A percentile compares a stretch with the other conserved stretches of the same genome.
Conservation (phyloP, 2,797 vertebrate species). For the Falco concolor region DNA sequence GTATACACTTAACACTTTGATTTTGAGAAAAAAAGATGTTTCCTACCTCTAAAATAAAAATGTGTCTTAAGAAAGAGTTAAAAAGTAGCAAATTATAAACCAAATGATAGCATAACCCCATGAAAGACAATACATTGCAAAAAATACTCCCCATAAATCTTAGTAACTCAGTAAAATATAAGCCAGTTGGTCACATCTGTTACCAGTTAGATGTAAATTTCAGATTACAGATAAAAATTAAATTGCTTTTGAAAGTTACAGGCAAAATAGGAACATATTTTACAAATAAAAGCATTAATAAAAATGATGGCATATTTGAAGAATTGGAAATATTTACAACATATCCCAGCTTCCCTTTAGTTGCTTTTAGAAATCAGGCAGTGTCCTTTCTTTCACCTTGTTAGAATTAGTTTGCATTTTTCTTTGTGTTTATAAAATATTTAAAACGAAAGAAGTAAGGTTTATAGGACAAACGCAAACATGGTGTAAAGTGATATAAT, state of each 20-base stretch:
- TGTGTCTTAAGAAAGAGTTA: constrained; percentile 49
- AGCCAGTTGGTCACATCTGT: constrained; percentile 73
- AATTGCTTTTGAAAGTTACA: constrained; percentile 69
- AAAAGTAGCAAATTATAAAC: constrained; percentile 69
- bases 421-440: constrained; percentile 55
- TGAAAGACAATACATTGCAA: constrained; percentile 65
- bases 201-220: constrained; percentile 73
- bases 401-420: constrained; percentile 76
- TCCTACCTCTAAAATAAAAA: constrained; percentile 15
- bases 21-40: constrained; percentile 52
- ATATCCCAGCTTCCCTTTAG: constrained; percentile 37
- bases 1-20: background rate
- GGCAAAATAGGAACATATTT: constrained; percentile 63
- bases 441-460: constrained; percentile 43
- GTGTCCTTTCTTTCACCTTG: constrained; percentile 57
- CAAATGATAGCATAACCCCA: constrained; percentile 57
- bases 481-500: constrained; percentile 49
- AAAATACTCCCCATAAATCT: constrained; percentile 65
- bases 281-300: constrained; percentile 66
- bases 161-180: constrained; percentile 53
- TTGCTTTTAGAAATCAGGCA: constrained; percentile 35
- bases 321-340: constrained; percentile 68
- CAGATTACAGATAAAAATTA: constrained; percentile 71
- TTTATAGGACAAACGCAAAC: constrained; percentile 60
- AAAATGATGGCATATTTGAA: constrained; percentile 64